Percentiles rank a stretch among this genome's conserved stretches.
phyloP scores from a whole-genome alignment of 2,113 vertebrate species.

The Myiozetetes cayanensis region DNA sequence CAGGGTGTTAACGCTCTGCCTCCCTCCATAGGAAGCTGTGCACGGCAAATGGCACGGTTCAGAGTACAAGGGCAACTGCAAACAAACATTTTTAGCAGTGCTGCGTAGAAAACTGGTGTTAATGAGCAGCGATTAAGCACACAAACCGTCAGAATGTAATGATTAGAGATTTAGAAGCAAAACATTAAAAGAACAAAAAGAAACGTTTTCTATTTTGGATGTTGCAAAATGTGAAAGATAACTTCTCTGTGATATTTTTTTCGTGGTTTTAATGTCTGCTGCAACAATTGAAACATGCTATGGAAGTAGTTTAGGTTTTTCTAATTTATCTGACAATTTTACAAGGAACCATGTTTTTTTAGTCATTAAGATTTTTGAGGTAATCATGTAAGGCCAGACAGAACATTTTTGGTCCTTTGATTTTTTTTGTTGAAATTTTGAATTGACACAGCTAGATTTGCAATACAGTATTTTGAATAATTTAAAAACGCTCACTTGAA shows the following conservation, averaged over 20 bases:
- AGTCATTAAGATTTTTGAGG: not conserved
- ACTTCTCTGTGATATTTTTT: constrained; percentile 7
- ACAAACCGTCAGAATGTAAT: not conserved
- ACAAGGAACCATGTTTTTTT: not conserved
- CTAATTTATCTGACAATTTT: not conserved
- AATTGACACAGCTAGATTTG: not conserved
- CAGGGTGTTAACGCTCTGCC: constrained; percentile 35
- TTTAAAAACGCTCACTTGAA: not conserved
- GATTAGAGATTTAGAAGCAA: constrained; percentile 21
- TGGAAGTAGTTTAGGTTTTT: not conserved
- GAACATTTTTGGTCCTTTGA: not conserved
- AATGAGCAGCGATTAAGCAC: constrained; percentile 50
- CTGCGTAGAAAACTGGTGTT: not conserved
- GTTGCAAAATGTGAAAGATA: not conserved
- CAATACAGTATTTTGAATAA: constrained; percentile 23
- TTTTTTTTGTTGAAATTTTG: constrained; percentile 39
- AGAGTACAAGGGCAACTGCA: constrained; percentile 30
- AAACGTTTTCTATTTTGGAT: not conserved
- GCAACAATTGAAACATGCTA: constrained; percentile 29
- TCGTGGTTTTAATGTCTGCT: not conserved
- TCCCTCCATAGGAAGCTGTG: constrained; percentile 17
- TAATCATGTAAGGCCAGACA: not conserved
- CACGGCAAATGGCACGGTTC: not conserved
- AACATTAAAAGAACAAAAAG: constrained; percentile 6
- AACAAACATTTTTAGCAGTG: constrained; percentile 31